phyloP scores from a whole-genome alignment of 2,888 invertebrate species.

The Diploptera punctata region DNA sequence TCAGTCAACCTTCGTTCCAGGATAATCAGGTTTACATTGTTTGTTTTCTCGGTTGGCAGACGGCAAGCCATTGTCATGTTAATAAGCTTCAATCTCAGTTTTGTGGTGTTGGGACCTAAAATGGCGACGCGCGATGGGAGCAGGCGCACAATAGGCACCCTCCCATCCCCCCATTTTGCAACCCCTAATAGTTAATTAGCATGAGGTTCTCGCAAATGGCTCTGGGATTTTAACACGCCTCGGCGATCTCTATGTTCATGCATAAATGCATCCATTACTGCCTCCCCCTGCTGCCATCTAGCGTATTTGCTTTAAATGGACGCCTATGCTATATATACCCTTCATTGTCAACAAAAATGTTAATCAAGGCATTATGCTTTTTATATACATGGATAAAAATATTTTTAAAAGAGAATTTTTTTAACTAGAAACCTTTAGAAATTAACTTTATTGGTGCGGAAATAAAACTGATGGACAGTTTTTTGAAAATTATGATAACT shows the following conservation, averaged over 20 bases:
- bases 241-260: constrained; percentile 20
- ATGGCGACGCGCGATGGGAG: constrained; percentile 17
- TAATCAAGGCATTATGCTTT: background rate
- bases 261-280: constrained; percentile 23
- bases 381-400: background rate
- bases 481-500: background rate
- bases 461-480: constrained; percentile 24
- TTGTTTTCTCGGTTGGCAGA: constrained; percentile 8
- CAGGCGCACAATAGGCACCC: constrained; percentile 17
- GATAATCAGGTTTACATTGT: background rate
- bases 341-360: constrained; percentile 11
- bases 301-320: constrained; percentile 1
- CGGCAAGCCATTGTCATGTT: constrained; percentile 21
- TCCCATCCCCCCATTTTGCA: background rate
- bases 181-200: constrained; percentile 28
- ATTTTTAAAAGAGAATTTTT: background rate
- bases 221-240: constrained; percentile 9
- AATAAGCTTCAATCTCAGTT: constrained; percentile 23
- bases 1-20: constrained; percentile 15
- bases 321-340: background rate
- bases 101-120: constrained; percentile 14
- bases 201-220: constrained; percentile 24
- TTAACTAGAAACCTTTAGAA: background rate
- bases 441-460: constrained; percentile 23
- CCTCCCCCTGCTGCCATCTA: background rate